A percentile compares a stretch with the other conserved stretches of the same genome.
Evolutionary conservation across 2,113 vertebrate genomes (phyloP).

Genomic region (Turdus rufiventris): DNA sequence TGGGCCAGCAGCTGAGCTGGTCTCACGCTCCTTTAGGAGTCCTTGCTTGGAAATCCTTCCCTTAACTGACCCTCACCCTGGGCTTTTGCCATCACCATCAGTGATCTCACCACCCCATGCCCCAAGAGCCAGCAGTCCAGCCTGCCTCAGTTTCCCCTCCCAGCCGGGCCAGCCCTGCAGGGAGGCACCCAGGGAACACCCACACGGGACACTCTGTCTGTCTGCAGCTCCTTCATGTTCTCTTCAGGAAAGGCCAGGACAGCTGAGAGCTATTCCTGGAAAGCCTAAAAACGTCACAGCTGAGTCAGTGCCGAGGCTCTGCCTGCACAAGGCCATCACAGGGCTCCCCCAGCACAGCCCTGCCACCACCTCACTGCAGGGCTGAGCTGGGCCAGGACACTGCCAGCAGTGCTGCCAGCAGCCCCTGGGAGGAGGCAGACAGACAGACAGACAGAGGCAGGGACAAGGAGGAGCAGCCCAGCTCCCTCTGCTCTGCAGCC

Average conservation of each 20-base stretch:
- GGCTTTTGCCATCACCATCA: not conserved
- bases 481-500: not conserved
- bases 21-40: not conserved
- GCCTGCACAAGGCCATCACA: not conserved
- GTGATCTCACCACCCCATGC: rapidly evolving
- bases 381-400: not conserved
- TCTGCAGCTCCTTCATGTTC: not conserved
- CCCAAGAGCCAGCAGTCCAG: not conserved
- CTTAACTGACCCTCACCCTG: not conserved
- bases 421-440: not conserved
- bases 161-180: rapidly evolving
- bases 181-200: not conserved
- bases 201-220: rapidly evolving
- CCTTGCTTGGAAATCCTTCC: not conserved
- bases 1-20: not conserved
- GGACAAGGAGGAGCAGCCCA: not conserved
- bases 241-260: not conserved
- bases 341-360: not conserved
- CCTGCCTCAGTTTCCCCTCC: not conserved
- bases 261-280: conserved; percentile 39
- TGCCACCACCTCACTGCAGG: not conserved
- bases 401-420: not conserved
- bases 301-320: not conserved
- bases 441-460: not conserved
- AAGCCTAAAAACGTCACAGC: not conserved